phyloP scores from a whole-genome alignment of 1,140 invertebrate species.

The Homalodisca vitripennis region DNA sequence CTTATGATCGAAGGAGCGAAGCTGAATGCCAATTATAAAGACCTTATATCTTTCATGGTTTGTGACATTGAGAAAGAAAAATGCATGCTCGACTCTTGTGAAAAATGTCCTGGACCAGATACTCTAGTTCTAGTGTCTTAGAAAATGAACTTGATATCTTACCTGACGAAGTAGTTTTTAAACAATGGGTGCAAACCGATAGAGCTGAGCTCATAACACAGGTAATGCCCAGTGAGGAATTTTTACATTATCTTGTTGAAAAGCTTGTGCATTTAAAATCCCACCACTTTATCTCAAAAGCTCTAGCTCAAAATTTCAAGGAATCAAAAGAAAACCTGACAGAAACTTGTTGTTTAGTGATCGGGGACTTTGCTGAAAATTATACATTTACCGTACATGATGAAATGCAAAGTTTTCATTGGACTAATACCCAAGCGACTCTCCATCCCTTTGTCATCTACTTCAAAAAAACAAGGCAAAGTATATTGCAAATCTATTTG shows the following conservation, averaged over 20 bases:
- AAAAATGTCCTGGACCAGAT: constrained; percentile 20
- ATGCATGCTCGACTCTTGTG: constrained; percentile 19
- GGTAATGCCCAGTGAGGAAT: constrained; percentile 21
- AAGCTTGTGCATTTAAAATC: neutral
- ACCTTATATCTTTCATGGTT: constrained; percentile 11
- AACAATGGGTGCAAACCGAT: constrained; percentile 31
- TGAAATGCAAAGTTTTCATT: constrained; percentile 43
- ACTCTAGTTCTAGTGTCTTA: neutral
- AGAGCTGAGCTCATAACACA: constrained; percentile 25
- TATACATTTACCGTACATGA: constrained; percentile 44
- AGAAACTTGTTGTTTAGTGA: constrained; percentile 35
- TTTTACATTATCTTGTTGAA: constrained; percentile 24
- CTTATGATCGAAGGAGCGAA: constrained; percentile 27
- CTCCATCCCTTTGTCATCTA: too few relatives aligned
- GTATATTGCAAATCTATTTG: too few relatives aligned
- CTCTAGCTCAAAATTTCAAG: constrained; percentile 37
- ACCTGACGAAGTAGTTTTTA: constrained; percentile 27
- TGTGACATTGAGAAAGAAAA: constrained; percentile 22
- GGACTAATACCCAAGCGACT: too few relatives aligned
- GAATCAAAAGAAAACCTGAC: constrained; percentile 35
- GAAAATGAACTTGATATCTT: constrained; percentile 22
- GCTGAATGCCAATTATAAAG: constrained; percentile 23
- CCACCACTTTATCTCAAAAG: constrained; percentile 36
- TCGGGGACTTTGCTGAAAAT: constrained; percentile 46
- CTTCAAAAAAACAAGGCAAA: too few relatives aligned